These are phyloP conservation scores for Semaprochilodus insignis DNA, from an alignment of 2,797 vertebrate genomes.

Conservation along the genomic window DNA sequence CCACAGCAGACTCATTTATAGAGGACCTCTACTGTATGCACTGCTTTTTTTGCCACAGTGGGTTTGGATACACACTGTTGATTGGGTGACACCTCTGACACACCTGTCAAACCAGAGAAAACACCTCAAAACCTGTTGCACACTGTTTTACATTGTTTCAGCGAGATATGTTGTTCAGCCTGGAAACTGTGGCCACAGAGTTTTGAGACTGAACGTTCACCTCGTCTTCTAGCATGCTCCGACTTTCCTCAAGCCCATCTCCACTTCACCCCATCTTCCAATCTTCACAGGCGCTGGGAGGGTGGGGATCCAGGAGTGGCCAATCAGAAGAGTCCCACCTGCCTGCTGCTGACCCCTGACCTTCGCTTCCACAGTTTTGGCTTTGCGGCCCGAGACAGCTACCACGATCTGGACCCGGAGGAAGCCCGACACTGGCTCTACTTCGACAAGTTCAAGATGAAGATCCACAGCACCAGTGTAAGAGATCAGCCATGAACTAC, in stretches of 20 bases:
- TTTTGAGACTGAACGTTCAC: background rate
- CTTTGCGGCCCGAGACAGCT: slow-evolving; percentile 91
- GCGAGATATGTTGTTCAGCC: too few relatives aligned
- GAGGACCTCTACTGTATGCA: too few relatives aligned
- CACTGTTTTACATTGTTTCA: too few relatives aligned
- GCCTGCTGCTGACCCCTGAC: slow-evolving; percentile 91
- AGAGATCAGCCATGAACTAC: slow-evolving; percentile 43
- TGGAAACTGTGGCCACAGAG: too few relatives aligned
- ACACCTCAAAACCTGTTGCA: too few relatives aligned
- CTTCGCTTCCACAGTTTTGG: slow-evolving; percentile 94
- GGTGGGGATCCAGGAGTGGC: slow-evolving; percentile 94
- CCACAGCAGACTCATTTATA: too few relatives aligned
- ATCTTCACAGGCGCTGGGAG: slow-evolving; percentile 88
- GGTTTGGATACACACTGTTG: too few relatives aligned
- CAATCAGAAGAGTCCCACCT: slow-evolving; percentile 97
- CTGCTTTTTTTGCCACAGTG: too few relatives aligned
- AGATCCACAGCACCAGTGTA: slow-evolving; percentile 93
- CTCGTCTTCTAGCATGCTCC: background rate
- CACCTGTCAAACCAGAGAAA: too few relatives aligned
- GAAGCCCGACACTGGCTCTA: slow-evolving; percentile 94
- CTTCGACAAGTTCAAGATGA: slow-evolving; percentile 99
- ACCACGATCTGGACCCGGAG: slow-evolving; percentile 93
- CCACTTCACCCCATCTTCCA: slow-evolving; percentile 3
- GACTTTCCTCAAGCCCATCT: background rate
- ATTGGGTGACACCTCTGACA: too few relatives aligned